Evolutionary conservation across 2,888 invertebrate species (phyloP), one percentile per base, ranked within the genome.

Genomic region (Cheilosia vulpina): DNA sequence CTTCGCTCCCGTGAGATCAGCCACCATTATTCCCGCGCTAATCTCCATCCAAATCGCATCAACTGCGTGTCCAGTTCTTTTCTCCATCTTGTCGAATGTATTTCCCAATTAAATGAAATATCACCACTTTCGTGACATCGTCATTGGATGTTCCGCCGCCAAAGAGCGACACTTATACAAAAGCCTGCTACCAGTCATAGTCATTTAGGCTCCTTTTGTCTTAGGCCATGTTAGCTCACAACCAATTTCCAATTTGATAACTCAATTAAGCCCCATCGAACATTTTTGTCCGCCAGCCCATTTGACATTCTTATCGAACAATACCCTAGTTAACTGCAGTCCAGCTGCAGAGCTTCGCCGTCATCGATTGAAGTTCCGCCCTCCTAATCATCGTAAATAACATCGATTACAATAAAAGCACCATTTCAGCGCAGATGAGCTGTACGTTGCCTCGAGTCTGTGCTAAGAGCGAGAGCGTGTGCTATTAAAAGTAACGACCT

Each of bases 401-500:
- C 83, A 6, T 62, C 34, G 72, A 83, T 83, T 79, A 79, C 63
- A 83, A 79, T 83, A 79, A 83, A 73, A 62, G 68, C 77, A 47
- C 69, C 69, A 63, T 76, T 63, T 57, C 62, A 58, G 45, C 58
- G 45, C 58, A 52, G 76, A 43, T 43, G 21, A 45, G 24, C 13
- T 21, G 63, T 7, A 50, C 47, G 43, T 38, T 57, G 63, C 21
- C 13, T 17, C 9, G 3, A 15, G 50, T 24, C 53, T 60, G 58
- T 57, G 60, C 31, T 63, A 73, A 55, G 17, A 7, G 9, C n/a
- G 5, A 17, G 73, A 79, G 63, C 73, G 68, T 79, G 68, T 73
- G 83, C 55, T 63, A 83, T 83, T 83, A 79, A 79, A 83, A 62
- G 24, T 63, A 79, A 83, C 66, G 83, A 83, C 19, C 78, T 63